These are phyloP conservation scores for Drosophila multiciliata DNA, from an alignment of 2,888 invertebrate genomes.

Conservation along the genomic window DNA sequence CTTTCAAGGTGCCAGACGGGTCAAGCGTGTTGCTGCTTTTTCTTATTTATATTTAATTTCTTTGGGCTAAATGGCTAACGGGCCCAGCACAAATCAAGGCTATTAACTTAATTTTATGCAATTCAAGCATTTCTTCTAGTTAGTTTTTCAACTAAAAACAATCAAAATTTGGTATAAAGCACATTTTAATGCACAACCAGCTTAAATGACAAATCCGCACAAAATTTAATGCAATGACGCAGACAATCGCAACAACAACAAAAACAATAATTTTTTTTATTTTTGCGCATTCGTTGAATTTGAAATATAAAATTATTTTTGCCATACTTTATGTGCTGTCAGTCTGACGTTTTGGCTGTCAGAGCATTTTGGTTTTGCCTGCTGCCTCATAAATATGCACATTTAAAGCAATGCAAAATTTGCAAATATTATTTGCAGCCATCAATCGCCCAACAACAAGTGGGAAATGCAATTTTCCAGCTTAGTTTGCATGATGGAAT, in stretches of 20 bases:
- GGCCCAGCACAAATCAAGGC: constrained; percentile 20
- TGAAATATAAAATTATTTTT: constrained; percentile 26
- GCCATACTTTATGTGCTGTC: constrained; percentile 2
- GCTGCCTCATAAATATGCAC: constrained; percentile 65
- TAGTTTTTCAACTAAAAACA: constrained; percentile 14
- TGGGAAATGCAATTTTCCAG: constrained; percentile 48
- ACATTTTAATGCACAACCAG: constrained; percentile 36
- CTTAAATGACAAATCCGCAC: constrained; percentile 39
- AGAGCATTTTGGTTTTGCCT: constrained; percentile 6
- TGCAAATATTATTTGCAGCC: constrained; percentile 53
- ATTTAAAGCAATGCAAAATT: constrained; percentile 49
- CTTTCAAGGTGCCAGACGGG: constrained; percentile 61
- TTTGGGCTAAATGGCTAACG: constrained; percentile 39
- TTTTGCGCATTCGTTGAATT: constrained; percentile 14
- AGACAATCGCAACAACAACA: constrained; percentile 10
- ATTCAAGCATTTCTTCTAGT: background rate
- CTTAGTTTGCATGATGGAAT: constrained; percentile 4
- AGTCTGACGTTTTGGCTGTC: constrained; percentile 1
- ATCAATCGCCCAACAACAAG: constrained; percentile 64
- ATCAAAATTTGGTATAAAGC: constrained; percentile 4
- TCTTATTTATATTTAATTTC: constrained; percentile 66
- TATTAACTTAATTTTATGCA: constrained; percentile 12
- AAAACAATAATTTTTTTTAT: constrained; percentile 6
- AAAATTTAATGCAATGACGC: constrained; percentile 23
- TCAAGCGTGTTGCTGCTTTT: constrained; percentile 49